Conservation (phyloP, 1,140 invertebrate genomes). For the Leptinotarsa texana region DNA sequence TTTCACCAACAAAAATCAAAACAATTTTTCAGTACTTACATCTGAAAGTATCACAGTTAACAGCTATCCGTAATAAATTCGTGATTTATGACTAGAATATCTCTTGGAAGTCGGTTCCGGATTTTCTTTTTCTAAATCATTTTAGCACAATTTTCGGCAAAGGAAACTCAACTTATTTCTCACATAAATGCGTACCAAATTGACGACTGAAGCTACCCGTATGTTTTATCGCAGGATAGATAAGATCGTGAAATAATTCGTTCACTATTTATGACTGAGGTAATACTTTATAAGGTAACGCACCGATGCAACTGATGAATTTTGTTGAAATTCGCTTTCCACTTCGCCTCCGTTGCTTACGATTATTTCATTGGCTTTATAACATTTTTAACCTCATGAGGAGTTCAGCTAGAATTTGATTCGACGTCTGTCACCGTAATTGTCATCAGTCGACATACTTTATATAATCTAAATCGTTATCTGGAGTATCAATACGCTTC, state of each 20-base stretch:
- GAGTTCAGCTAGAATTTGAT: neutral
- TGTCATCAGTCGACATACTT: neutral
- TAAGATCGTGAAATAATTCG: neutral
- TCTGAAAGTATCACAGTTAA: too few species aligned
- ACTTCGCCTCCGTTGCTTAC: neutral
- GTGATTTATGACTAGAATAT: too few species aligned
- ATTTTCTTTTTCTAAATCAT: too few species aligned
- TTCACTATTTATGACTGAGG: neutral
- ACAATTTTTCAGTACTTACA: too few species aligned
- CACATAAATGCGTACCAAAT: neutral
- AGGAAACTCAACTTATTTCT: neutral
- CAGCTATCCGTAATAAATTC: too few species aligned
- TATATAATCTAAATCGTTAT: neutral
- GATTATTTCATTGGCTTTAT: neutral
- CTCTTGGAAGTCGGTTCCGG: too few species aligned
- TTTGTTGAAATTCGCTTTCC: conserved; percentile 3
- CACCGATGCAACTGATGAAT: neutral
- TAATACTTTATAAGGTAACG: neutral
- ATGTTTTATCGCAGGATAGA: neutral
- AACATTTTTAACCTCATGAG: too few species aligned
- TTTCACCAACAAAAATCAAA: too few species aligned
- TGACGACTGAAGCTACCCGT: neutral
- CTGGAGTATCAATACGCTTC: neutral
- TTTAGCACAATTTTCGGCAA: too few species aligned
- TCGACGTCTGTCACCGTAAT: neutral